A percentile compares a stretch with the other conserved stretches of the same genome.
phyloP scores from a whole-genome alignment of 1,140 invertebrate species.

The Brachionus manjavacas region DNA sequence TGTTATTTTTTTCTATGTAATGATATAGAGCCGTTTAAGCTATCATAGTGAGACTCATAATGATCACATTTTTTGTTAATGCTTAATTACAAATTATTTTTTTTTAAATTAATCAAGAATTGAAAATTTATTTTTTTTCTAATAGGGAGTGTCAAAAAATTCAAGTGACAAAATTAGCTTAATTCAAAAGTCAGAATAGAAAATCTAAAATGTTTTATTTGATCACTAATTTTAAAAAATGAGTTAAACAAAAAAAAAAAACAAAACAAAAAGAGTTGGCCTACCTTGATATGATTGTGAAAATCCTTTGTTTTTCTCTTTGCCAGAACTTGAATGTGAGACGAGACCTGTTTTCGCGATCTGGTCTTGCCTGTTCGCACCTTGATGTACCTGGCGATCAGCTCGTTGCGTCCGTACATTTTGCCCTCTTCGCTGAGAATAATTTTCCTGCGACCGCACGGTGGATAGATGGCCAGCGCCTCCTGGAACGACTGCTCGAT shows the following conservation, averaged over 20 bases:
- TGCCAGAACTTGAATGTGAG: slow-evolving; percentile 97
- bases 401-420: slow-evolving; percentile 99
- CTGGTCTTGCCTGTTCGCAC: slow-evolving; percentile 95
- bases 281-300: slow-evolving; percentile 81
- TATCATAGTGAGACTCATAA: too few relatives aligned
- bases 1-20: too few relatives aligned
- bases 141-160: too few relatives aligned
- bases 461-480: slow-evolving; percentile 97
- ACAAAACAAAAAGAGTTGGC: not conserved
- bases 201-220: too few relatives aligned
- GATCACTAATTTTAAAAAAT: not conserved
- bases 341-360: slow-evolving; percentile 97
- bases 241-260: not conserved
- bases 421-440: slow-evolving; percentile 99
- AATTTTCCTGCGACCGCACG: slow-evolving; percentile 96
- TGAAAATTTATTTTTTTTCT: too few relatives aligned
- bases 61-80: too few relatives aligned
- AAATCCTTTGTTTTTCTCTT: slow-evolving; percentile 91
- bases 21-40: too few relatives aligned
- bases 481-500: slow-evolving; percentile 99
- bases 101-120: too few relatives aligned
- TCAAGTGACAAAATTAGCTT: not conserved
- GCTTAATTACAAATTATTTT: too few relatives aligned
- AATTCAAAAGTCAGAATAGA: not conserved
- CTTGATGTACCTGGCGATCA: slow-evolving; percentile 98